phyloP scores from a whole-genome alignment of 2,797 vertebrate species.

The Champsocephalus gunnari region DNA sequence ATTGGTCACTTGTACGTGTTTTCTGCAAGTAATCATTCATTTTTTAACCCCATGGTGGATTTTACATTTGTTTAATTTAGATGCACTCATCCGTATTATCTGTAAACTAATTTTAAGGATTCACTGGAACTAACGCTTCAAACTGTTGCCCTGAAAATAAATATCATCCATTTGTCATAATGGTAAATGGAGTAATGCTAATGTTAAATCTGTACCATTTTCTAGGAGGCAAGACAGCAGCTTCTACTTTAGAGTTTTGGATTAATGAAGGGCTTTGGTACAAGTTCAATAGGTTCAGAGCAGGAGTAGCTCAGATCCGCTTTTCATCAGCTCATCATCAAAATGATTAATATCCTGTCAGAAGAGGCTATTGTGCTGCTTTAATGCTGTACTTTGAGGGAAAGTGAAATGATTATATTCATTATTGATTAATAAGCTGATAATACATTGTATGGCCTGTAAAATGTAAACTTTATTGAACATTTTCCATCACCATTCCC shows the following conservation, averaged over 20 bases:
- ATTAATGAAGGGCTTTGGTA: slow-evolving; percentile 47
- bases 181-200: slow-evolving; percentile 19
- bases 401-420: not conserved
- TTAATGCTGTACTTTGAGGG: not conserved
- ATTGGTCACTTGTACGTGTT: not conserved
- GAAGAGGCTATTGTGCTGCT: slow-evolving; percentile 15
- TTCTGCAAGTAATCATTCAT: not conserved
- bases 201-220: slow-evolving; percentile 14
- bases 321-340: slow-evolving; percentile 39
- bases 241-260: slow-evolving; percentile 27
- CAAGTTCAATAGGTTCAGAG: slow-evolving; percentile 38
- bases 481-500: too few species aligned
- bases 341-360: slow-evolving; percentile 25
- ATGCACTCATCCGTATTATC: not conserved
- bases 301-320: slow-evolving; percentile 11
- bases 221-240: slow-evolving; percentile 6
- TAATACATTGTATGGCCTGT: not conserved
- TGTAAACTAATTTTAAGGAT: slow-evolving; percentile 20
- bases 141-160: slow-evolving; percentile 19
- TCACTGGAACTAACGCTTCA: slow-evolving; percentile 15
- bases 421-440: not conserved
- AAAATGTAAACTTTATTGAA: not conserved
- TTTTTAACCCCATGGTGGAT: not conserved
- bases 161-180: slow-evolving; percentile 1
- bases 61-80: not conserved